Evolutionary conservation across 1,140 invertebrate species (phyloP), one percentile per base, ranked within the genome.

Genomic region (Drosophila pruinosa): DNA sequence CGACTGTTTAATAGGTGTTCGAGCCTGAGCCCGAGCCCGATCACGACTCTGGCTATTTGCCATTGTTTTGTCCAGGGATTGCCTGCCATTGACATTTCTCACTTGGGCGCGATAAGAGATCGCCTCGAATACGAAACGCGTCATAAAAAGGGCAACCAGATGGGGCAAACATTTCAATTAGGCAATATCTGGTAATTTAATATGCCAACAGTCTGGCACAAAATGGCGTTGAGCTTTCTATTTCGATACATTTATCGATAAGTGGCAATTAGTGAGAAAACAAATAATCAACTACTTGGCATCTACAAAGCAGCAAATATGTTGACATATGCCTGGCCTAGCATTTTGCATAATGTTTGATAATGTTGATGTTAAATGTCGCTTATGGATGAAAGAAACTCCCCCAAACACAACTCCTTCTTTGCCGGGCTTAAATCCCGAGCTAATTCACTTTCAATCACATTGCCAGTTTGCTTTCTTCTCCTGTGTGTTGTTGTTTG

Each of bases 21-120:
- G 41, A 45, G 39, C n/a, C 7, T 31, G 28, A 31, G 28, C 28
- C 28, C 28, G 8, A 31, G 28, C 28, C 28, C n/a, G n/a, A n/a
- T n/a, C n/a, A n/a, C n/a, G n/a, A n/a, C n/a, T n/a, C n/a, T 38
- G 34, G 36, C 47, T 36, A 62, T n/a, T 62, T 56, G 50, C 41
- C 50, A 64, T 71, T 64, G 68, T 71, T 61, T 64, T 63, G 68
- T 17, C 41, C 67, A 24, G 48, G 15, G n/a, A 39, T 34, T 22
- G n/a, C n/a, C n/a, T 52, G n/a, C 57, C 58, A 57, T 70, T 74
- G 72, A 70, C 67, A 70, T 74, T 74, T 70, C 65, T 70, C 72
- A 74, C 72, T 74, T 70, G 72, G 72, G 54, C 47, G 59, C 68
- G 72, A 75, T 72, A 65, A 54, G 68, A 41, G 22, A 65, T 71